Base-by-base conservation (phyloP, 2,888 invertebrate genomes). In the Caenorhabditis zanzibari region DNA sequence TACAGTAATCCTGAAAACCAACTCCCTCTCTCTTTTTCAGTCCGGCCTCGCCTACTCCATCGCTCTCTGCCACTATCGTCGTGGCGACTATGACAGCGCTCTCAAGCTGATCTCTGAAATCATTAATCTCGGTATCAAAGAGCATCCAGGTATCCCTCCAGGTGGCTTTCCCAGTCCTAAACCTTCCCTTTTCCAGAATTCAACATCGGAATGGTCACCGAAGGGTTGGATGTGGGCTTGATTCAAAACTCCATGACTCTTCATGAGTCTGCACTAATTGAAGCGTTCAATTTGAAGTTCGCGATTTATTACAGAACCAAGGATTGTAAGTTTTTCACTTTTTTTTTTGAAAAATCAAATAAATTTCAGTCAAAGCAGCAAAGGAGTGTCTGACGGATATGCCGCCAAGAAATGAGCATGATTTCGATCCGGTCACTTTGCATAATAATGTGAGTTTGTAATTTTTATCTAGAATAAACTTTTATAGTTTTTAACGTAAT, bases 231-330 rank as follows among this genome's bases (percentile, higher is more conserved):
- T 87, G 96, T 97, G 0, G 95, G 97, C 85, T 97, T 97, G 92
- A 98, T 99, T 44, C 98, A 98, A 0, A 98, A 98, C 93, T 96
- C 97, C 0, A 93, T 96, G 79, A 96, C 96, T 0, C 94, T 99
- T 80, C 97, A 98, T 91, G 96, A 98, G 93, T 98, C 98, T 4
- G 97, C 97, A 24, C 94, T 99, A 3, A 96, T 99, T 14, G 99
- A 99, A 94, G 98, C 98, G 0, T 97, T 98, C 92, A 99, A 99
- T 94, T 94, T 99, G 26, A 98, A 98, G 94, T 97, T 98, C 12
- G 98, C 98, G 5, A 97, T 99, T 90, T 98, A 98, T 93, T 99
- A 96, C 93, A 96, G 97, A 92, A 94, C 96, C 68, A 96, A 96
- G 93, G 96, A 96, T 93, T 94, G 96, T 94, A 90, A 93, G 93